phyloP scores from a whole-genome alignment of 1,140 invertebrate genomes.

The Mamestra configurata region DNA sequence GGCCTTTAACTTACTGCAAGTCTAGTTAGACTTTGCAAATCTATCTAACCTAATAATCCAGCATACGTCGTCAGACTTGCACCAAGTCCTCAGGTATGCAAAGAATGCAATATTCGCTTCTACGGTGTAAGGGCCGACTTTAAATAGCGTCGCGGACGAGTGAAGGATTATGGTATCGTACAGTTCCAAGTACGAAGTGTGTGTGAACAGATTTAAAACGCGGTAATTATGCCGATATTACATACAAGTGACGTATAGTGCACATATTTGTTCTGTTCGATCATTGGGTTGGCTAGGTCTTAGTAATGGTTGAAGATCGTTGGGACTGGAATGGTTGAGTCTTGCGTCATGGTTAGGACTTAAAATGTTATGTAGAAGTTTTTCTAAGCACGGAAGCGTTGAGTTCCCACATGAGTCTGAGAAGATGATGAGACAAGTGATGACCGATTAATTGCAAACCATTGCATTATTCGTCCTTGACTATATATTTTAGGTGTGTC shows the following conservation, averaged over 20 bases:
- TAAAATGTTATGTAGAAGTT: not conserved
- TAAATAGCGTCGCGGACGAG: constrained; percentile 74
- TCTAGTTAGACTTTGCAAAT: not conserved
- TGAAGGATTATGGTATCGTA: constrained; percentile 71
- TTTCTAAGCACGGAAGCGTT: not conserved
- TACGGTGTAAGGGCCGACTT: constrained; percentile 76
- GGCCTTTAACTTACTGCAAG: too few species aligned
- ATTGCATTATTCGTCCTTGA: too few species aligned
- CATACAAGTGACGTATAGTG: not conserved
- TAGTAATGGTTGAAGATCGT: constrained; percentile 16
- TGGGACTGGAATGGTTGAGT: not conserved
- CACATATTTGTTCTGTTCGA: constrained; percentile 19
- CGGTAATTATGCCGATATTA: constrained; percentile 36
- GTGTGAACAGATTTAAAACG: constrained; percentile 51
- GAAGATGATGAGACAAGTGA: too few species aligned
- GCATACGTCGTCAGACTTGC: constrained; percentile 50
- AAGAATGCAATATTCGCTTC: constrained; percentile 83
- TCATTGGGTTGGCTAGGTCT: constrained; percentile 23
- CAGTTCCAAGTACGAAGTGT: constrained; percentile 29
- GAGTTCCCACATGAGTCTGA: too few species aligned
- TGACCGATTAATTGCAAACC: too few species aligned
- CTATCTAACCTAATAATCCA: not conserved
- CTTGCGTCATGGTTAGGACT: not conserved
- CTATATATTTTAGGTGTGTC: too few species aligned
- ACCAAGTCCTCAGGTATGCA: constrained; percentile 66